These are phyloP conservation scores for Phymorhynchus buccinoides DNA, from an alignment of 1,140 invertebrate genomes.

Conservation along the genomic window DNA sequence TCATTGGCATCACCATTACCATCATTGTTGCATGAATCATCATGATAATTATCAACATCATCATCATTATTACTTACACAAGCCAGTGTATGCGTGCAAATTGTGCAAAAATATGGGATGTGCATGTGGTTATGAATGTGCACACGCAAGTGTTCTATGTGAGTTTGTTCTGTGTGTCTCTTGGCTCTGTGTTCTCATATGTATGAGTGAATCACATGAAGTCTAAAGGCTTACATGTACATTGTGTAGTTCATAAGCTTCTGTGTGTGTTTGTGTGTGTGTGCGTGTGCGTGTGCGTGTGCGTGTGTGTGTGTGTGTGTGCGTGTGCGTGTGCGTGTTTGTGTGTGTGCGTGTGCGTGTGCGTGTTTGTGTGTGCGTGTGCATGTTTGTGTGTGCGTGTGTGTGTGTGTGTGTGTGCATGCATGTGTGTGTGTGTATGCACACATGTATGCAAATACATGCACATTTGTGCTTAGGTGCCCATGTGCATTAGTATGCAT, in stretches of 20 bases:
- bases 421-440: neutral
- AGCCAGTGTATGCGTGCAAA: too few relatives aligned
- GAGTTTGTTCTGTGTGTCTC: too few relatives aligned
- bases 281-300: constrained; percentile 1
- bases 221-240: too few relatives aligned
- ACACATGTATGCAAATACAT: neutral
- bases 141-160: too few relatives aligned
- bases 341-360: neutral
- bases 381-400: neutral
- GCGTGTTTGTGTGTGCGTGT: neutral
- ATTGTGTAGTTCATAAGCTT: too few relatives aligned
- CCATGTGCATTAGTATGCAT: neutral
- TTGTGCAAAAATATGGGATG: neutral
- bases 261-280: neutral
- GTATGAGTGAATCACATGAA: too few relatives aligned
- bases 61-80: too few relatives aligned
- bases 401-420: neutral
- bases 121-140: too few relatives aligned
- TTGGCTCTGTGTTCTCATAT: too few relatives aligned
- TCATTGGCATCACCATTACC: too few relatives aligned
- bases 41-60: too few relatives aligned
- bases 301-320: neutral
- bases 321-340: neutral
- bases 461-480: neutral
- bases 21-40: too few relatives aligned